A percentile compares a stretch with the other conserved stretches of the same genome.
Evolutionary conservation across 1,140 invertebrate genomes (phyloP).

Genomic region (Drosophila tani): DNA sequence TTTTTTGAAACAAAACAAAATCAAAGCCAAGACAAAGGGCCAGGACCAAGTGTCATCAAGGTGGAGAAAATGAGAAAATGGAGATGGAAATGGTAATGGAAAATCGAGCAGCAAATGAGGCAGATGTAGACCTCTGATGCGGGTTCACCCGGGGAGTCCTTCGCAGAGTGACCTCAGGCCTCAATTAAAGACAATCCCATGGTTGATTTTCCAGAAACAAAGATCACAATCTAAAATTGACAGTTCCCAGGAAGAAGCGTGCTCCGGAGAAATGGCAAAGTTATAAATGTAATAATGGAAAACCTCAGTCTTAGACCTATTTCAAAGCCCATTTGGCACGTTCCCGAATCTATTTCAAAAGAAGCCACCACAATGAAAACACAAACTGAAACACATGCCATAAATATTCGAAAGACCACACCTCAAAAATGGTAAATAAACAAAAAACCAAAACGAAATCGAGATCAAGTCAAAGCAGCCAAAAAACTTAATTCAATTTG

Average conservation of each 20-base stretch:
- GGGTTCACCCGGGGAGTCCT: conserved; percentile 23
- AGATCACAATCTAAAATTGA: conserved; percentile 45
- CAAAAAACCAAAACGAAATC: conserved; percentile 24
- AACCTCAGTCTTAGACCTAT: conserved; percentile 22
- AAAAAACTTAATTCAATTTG: conserved; percentile 44
- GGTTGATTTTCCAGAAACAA: conserved; percentile 46
- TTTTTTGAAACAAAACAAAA: conserved; percentile 30
- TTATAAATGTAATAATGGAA: conserved; percentile 5
- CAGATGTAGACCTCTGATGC: conserved; percentile 59
- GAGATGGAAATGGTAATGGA: conserved; percentile 16
- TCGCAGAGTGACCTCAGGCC: conserved; percentile 22
- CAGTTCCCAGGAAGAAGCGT: conserved; percentile 46
- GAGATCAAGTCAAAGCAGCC: conserved; percentile 40
- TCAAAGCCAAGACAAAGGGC: conserved; percentile 29
- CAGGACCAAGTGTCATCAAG: conserved; percentile 57
- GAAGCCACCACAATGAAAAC: conserved; percentile 33
- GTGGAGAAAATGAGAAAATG: conserved; percentile 24
- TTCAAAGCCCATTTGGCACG: conserved; percentile 46
- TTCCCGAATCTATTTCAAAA: conserved; percentile 39
- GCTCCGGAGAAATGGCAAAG: conserved; percentile 27
- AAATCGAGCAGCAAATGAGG: conserved; percentile 66
- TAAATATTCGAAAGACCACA: conserved; percentile 56
- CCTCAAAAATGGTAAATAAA: conserved; percentile 32
- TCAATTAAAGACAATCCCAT: conserved; percentile 56
- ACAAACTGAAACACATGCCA: conserved; percentile 16